Conservation (phyloP, 2,888 invertebrate genomes). For the Pterostichus niger region DNA sequence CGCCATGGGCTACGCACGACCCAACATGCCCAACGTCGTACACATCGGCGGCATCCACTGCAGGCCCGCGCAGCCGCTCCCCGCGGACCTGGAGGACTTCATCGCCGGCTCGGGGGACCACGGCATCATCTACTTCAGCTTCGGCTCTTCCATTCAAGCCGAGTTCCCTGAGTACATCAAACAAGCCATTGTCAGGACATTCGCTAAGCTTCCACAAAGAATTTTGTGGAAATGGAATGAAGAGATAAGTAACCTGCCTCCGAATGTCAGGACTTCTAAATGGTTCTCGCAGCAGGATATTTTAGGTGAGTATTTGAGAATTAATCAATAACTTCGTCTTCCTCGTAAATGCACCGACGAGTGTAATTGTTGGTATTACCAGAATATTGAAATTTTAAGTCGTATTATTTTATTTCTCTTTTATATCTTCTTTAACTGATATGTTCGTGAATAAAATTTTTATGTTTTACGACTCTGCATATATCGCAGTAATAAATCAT, state of each 20-base stretch:
- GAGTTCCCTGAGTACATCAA: slow-evolving; percentile 46
- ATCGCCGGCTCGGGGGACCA: slow-evolving; percentile 58
- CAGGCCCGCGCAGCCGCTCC: slow-evolving; percentile 25
- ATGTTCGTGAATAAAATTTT: slow-evolving; percentile 10
- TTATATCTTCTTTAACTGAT: slow-evolving; percentile 22
- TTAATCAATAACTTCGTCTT: not conserved
- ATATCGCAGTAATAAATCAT: slow-evolving; percentile 8
- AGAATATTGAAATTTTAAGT: slow-evolving; percentile 4
- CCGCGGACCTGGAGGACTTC: slow-evolving; percentile 50
- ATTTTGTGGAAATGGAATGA: slow-evolving; percentile 63
- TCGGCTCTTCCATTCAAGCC: slow-evolving; percentile 52
- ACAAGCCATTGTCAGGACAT: slow-evolving; percentile 39
- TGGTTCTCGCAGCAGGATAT: slow-evolving; percentile 62
- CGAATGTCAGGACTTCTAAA: slow-evolving; percentile 49
- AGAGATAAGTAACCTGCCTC: slow-evolving; percentile 36
- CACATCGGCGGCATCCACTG: slow-evolving; percentile 58
- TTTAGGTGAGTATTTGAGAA: slow-evolving; percentile 46
- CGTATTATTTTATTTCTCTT: slow-evolving; percentile 10
- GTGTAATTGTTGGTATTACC: not conserved
- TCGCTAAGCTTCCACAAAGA: slow-evolving; percentile 46
- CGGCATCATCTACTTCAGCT: slow-evolving; percentile 59
- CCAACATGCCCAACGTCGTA: slow-evolving; percentile 50
- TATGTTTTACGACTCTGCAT: not conserved
- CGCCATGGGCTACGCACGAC: slow-evolving; percentile 52
- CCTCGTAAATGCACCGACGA: not conserved